phyloP scores from a whole-genome alignment of 2,888 invertebrate genomes.

The Plebejus melissa region DNA sequence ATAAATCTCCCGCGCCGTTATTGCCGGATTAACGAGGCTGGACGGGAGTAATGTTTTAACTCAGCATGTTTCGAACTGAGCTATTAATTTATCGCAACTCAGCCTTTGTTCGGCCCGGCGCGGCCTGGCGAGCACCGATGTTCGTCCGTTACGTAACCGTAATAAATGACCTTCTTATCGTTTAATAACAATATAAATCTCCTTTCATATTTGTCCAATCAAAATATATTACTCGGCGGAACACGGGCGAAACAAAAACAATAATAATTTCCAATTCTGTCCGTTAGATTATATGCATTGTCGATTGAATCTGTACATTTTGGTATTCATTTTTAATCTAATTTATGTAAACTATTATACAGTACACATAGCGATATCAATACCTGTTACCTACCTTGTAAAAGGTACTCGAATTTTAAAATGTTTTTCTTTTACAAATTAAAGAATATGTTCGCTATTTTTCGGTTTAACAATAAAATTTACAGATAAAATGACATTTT shows the following conservation, averaged over 20 bases:
- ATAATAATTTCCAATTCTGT: not conserved
- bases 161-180: slow-evolving; percentile 31
- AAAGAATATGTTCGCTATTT: not conserved
- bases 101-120: slow-evolving; percentile 33
- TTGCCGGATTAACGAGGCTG: slow-evolving; percentile 51
- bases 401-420: not conserved
- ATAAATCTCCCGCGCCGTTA: slow-evolving; percentile 43
- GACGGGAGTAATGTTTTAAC: slow-evolving; percentile 54
- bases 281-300: not conserved
- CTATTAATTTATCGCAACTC: slow-evolving; percentile 55
- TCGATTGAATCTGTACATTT: not conserved
- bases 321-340: not conserved
- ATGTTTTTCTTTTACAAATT: not conserved
- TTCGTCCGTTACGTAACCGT: slow-evolving; percentile 30
- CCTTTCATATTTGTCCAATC: slow-evolving; percentile 14
- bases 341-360: too few species aligned
- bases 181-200: slow-evolving; percentile 26
- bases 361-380: not conserved
- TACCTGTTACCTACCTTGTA: not conserved
- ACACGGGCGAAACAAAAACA: not conserved
- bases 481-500: slow-evolving; percentile 1
- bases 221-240: slow-evolving; percentile 12
- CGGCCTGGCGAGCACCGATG: slow-evolving; percentile 30
- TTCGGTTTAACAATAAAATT: not conserved
- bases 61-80: slow-evolving; percentile 44